Base-by-base conservation (phyloP, 2,888 invertebrate species). In the Eupithecia insigniata region DNA sequence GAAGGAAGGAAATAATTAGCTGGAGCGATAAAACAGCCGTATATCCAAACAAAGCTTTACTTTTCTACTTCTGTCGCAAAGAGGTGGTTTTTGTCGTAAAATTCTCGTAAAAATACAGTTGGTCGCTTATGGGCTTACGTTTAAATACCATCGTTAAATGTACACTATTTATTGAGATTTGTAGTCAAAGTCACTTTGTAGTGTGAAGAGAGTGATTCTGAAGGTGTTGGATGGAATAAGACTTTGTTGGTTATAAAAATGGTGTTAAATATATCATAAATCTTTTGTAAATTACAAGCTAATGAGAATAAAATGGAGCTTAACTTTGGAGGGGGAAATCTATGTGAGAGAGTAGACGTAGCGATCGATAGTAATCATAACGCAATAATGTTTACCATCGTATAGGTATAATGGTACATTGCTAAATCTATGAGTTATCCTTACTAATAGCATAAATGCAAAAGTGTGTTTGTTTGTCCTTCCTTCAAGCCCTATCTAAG, bases 121-220 rank as follows among this genome's bases (percentile, higher is more conserved):
- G 58, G 65, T 64, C 70, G 69, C 72, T 81, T 79, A 80, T 78
- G 64, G 73, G 68, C 80, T 78, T 78, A 75, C 78, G 73, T 79
- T 81, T 81, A 79, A 82, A 82, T 81, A 89, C 86, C 87, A 86
- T 87, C 87, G 86, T 83, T 74, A 76, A 73, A 77, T 36, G 32
- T 64, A 65, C 67, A 72, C 62, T 60, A 74, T 74, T 73, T 77
- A 77, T 74, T 72, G 51, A 65, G 72, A 70, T 74, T 76, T 72
- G 71, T 77, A 62, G 22, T 39, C 28, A 72, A 73, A 73, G 69
- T 70, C 55, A 77, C 75, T 71, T 69, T 75, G 73, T 77, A 76
- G 73, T 64, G 28, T 34, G 61, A 61, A 76, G 74, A 69, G 65
- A 71, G 70, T 70, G 70, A 73, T 67, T 73, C 46, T 26, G 36